Conservation (phyloP, 1,140 invertebrate species). For the Paralvinella palmiformis region DNA sequence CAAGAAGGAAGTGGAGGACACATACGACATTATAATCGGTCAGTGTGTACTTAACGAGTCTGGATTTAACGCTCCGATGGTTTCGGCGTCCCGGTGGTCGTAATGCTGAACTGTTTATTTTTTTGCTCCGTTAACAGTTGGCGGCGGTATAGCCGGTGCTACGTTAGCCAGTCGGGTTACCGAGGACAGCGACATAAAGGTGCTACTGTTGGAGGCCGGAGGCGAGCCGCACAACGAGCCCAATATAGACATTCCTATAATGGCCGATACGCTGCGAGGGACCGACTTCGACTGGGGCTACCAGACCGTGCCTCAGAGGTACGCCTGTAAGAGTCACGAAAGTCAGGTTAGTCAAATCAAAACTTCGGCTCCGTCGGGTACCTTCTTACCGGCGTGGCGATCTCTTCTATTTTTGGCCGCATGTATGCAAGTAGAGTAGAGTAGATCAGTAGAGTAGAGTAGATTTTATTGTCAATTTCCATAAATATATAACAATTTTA, state of each 20-base stretch:
- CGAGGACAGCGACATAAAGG: slow-evolving; percentile 64
- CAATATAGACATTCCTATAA: slow-evolving; percentile 26
- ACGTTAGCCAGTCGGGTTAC: slow-evolving; percentile 88
- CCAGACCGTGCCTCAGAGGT: slow-evolving; percentile 79
- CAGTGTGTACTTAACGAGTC: neutral
- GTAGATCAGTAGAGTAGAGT: too few species aligned
- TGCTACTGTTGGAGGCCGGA: slow-evolving; percentile 82
- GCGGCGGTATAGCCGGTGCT: slow-evolving; percentile 87
- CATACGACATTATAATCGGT: slow-evolving; percentile 18
- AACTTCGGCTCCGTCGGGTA: too few species aligned
- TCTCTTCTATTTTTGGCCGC: too few species aligned
- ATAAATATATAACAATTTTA: too few species aligned
- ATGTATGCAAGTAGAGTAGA: too few species aligned
- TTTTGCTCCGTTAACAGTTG: slow-evolving; percentile 69
- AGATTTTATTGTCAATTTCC: too few species aligned
- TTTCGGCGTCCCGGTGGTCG: neutral
- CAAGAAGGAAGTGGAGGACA: neutral
- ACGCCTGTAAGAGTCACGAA: slow-evolving; percentile 72
- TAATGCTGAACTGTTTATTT: neutral
- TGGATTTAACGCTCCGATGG: neutral
- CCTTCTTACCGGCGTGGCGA: too few species aligned
- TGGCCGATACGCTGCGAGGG: slow-evolving; percentile 11
- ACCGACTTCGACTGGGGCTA: slow-evolving; percentile 77
- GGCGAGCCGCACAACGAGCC: slow-evolving; percentile 73
- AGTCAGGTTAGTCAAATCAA: slow-evolving; percentile 58